phyloP scores from a whole-genome alignment of 2,888 invertebrate genomes.

The Drosophila buzzatii region DNA sequence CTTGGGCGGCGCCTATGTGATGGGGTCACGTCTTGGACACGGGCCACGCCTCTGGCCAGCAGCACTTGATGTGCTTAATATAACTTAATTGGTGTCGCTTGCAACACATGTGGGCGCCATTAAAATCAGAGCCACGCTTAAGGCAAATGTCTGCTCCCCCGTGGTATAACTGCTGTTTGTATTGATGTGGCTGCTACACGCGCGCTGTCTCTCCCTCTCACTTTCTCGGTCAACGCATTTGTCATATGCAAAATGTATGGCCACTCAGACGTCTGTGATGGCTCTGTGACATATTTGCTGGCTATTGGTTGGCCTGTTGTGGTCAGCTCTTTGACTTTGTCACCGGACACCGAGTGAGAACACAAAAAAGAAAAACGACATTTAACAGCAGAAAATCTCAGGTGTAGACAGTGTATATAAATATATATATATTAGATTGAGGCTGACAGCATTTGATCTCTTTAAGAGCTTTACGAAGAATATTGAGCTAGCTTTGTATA shows the following conservation, averaged over 20 bases:
- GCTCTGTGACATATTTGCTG: constrained; percentile 39
- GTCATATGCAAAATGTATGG: constrained; percentile 44
- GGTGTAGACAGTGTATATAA: background rate
- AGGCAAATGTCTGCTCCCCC: background rate
- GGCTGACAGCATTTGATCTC: background rate
- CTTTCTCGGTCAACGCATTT: constrained; percentile 24
- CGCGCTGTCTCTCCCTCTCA: background rate
- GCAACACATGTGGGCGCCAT: constrained; percentile 63
- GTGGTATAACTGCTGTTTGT: background rate
- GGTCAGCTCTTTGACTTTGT: constrained; percentile 22
- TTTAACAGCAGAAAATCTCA: constrained; percentile 4
- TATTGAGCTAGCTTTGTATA: too few species aligned
- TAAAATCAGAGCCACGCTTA: constrained; percentile 60
- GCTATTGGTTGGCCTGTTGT: constrained; percentile 24
- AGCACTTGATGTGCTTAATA: constrained; percentile 55
- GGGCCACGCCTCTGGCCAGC: constrained; percentile 12
- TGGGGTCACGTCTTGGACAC: constrained; percentile 21
- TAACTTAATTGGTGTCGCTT: constrained; percentile 60
- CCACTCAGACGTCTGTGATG: constrained; percentile 19
- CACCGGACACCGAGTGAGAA: constrained; percentile 8
- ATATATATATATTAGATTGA: background rate
- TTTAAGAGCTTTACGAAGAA: too few species aligned
- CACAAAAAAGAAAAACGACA: background rate
- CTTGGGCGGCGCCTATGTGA: background rate
- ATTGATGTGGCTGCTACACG: constrained; percentile 1